Conservation (phyloP, 2,888 invertebrate genomes). For the Ichneumoninae sp. region DNA sequence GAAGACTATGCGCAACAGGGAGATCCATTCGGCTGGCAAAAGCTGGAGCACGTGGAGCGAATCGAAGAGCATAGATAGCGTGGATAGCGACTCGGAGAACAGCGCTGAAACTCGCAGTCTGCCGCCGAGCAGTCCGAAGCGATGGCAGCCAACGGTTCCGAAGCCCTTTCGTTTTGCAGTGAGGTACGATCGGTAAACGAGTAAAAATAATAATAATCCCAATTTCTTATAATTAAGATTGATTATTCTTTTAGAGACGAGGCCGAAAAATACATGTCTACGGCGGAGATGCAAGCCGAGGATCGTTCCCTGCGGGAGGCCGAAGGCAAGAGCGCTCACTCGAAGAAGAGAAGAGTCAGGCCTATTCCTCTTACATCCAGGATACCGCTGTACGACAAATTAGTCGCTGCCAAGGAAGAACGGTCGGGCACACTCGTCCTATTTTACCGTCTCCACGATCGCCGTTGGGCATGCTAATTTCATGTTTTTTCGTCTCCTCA, state of each 20-base stretch:
- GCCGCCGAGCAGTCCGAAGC: conserved; percentile 78
- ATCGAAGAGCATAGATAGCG: conserved; percentile 75
- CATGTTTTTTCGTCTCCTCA: conserved; percentile 50
- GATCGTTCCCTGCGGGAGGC: conserved; percentile 57
- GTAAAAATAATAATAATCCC: neutral
- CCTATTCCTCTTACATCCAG: conserved; percentile 90
- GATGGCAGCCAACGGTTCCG: conserved; percentile 86
- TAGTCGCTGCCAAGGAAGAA: conserved; percentile 90
- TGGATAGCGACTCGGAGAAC: conserved; percentile 78
- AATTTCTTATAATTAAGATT: neutral
- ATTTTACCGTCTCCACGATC: neutral
- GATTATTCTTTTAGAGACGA: conserved; percentile 86
- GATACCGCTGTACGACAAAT: conserved; percentile 90
- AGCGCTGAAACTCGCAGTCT: conserved; percentile 81
- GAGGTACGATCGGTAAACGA: conserved; percentile 84
- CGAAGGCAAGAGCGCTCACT: conserved; percentile 75
- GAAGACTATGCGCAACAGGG: conserved; percentile 77
- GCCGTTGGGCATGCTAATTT: neutral
- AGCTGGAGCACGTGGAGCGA: conserved; percentile 78
- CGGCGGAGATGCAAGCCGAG: conserved; percentile 83
- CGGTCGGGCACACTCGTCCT: conserved; percentile 84
- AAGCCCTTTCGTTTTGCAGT: conserved; percentile 90
- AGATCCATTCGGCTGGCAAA: conserved; percentile 75
- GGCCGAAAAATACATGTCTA: conserved; percentile 86
- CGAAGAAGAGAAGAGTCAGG: conserved; percentile 86